Base-by-base conservation (phyloP, 1,140 invertebrate species). In the Leptoteleia sp. region DNA sequence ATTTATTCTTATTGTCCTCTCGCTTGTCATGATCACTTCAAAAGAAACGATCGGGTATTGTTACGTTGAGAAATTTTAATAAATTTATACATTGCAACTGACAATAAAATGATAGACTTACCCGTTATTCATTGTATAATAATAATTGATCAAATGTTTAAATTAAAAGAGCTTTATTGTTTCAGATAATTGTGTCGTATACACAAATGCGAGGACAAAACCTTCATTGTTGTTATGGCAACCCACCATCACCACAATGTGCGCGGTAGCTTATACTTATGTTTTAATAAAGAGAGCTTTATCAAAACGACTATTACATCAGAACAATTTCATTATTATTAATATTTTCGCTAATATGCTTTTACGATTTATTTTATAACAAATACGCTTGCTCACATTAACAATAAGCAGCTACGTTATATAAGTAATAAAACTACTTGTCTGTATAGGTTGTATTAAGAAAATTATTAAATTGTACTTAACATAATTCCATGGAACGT, bases 91-190 rank as follows among this genome's bases (percentile, higher is more conserved):
- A 7, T 13, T 0, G 15, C 22, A 4, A 22, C 8, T 13, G 19
- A 17, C 17, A 42, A 42, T 1, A 25, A 12, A n/a, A 27, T 4
- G 11, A 55, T 1, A 35, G 62, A 72, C 57, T 62, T 62, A 72
- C 68, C 12, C 15, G 25, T 45, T 54, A 48, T 31, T 62, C 55
- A 72, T 72, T 54, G 45, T 72, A 13, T 6, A 25, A 25, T 17
- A 43, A 43, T 9, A 68, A 45, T 38, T 38, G 9, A 15, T 47
- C 13, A 47, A 27, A 35, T 35, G 29, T 37, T 35, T 13, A 37
- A 5, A 17, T 4, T 6, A 12, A 9, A 27, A 12, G 6, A 15
- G 17, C 12, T 37, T 47, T 52, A 50, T 59, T 33, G 16, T 35
- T 48, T 17, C 9, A 11, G 11, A 3, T 55, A 55, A 67, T 47